These are phyloP conservation scores for Apistogramma diplotaenia DNA, from an alignment of 2,113 vertebrate species.

Conservation along the genomic window DNA sequence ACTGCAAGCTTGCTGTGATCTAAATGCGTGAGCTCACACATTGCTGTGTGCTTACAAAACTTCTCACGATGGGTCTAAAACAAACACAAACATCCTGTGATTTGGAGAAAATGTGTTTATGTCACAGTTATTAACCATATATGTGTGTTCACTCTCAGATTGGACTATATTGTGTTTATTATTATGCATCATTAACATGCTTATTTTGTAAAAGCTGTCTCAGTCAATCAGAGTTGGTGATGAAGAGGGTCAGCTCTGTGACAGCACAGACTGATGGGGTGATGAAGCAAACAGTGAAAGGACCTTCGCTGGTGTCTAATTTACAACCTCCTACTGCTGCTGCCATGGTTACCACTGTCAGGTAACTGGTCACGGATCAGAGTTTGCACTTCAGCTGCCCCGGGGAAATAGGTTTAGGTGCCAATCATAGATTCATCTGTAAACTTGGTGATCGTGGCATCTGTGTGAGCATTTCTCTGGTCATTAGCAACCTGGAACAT, in stretches of 20 bases:
- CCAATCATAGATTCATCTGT: conserved; percentile 1
- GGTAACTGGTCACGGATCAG: not conserved
- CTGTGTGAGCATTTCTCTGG: not conserved
- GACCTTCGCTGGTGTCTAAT: not conserved
- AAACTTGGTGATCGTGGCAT: not conserved
- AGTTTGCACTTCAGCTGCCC: not conserved
- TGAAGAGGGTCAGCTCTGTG: not conserved
- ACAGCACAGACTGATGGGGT: not conserved
- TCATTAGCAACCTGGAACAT: not conserved
- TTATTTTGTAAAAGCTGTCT: not conserved
- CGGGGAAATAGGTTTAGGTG: not conserved
- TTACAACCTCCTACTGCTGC: conserved; percentile 10
- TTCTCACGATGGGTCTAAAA: not conserved
- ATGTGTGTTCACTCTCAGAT: not conserved
- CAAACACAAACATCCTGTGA: conserved; percentile 11
- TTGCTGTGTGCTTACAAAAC: not conserved
- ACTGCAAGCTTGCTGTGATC: not conserved
- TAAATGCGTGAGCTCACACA: not conserved
- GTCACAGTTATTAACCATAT: not conserved
- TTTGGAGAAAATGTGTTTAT: not conserved
- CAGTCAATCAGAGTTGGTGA: not conserved
- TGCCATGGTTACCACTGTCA: conserved; percentile 17
- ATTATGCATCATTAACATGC: not conserved
- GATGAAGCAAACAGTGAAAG: not conserved
- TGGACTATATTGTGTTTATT: not conserved